Conservation (phyloP, 2,888 invertebrate genomes). For the Linyphia triangularis region DNA sequence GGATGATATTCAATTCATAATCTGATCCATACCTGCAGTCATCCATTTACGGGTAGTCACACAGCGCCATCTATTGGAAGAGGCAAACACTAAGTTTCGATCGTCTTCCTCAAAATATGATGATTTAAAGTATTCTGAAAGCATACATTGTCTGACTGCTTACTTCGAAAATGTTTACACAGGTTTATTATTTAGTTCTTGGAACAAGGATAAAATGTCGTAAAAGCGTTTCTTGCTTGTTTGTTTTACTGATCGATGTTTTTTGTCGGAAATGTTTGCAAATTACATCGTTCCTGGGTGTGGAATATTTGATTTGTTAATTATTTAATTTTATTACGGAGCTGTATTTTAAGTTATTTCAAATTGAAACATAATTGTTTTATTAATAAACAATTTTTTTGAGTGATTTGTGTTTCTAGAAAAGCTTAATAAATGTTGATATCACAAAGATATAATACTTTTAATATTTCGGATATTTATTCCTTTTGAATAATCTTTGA, state of each 20-base stretch:
- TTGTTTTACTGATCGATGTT: too few relatives aligned
- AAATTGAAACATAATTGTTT: too few relatives aligned
- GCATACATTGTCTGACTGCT: slow-evolving; percentile 45
- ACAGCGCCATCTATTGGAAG: slow-evolving; percentile 43
- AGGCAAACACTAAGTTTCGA: slow-evolving; percentile 18
- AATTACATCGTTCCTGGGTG: too few relatives aligned
- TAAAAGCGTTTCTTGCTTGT: neutral
- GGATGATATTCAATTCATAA: slow-evolving; percentile 37
- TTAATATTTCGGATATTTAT: too few relatives aligned
- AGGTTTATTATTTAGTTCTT: slow-evolving; percentile 36
- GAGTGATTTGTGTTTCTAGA: too few relatives aligned
- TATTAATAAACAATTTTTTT: too few relatives aligned
- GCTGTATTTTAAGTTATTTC: too few relatives aligned
- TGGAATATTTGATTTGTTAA: slow-evolving; percentile 18
- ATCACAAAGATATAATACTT: too few relatives aligned
- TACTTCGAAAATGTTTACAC: slow-evolving; percentile 59
- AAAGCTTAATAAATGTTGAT: too few relatives aligned
- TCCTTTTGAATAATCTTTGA: too few relatives aligned
- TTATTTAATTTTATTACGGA: neutral
- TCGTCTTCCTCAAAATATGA: slow-evolving; percentile 63
- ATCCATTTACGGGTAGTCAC: neutral
- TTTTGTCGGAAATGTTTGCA: too few relatives aligned
- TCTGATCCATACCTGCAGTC: slow-evolving; percentile 55
- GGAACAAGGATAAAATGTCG: slow-evolving; percentile 12
- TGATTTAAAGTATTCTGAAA: slow-evolving; percentile 42